Conservation (phyloP, 2,797 vertebrate genomes). For the Champsocephalus gunnari region DNA sequence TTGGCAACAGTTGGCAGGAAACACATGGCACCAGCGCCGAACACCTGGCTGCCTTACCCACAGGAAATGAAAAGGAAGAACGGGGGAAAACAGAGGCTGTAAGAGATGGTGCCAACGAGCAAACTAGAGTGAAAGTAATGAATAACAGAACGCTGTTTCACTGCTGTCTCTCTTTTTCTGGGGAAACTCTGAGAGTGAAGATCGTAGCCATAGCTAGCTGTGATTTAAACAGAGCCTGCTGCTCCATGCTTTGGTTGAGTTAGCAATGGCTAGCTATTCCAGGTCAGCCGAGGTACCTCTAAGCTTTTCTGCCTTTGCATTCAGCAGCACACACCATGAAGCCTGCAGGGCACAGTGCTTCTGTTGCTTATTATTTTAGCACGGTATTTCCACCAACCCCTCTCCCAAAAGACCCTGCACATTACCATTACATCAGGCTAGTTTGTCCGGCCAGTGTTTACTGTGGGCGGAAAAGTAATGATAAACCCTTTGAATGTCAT, state of each 20-base stretch:
- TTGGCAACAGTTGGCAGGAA: conserved; percentile 78
- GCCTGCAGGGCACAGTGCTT: conserved; percentile 53
- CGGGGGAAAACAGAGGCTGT: conserved; percentile 36
- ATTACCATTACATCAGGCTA: conserved; percentile 61
- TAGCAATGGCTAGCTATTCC: conserved; percentile 39
- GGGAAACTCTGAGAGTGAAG: conserved; percentile 41
- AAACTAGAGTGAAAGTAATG: conserved; percentile 70
- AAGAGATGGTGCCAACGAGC: conserved; percentile 54
- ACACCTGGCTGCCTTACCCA: conserved; percentile 80
- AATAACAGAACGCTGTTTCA: conserved; percentile 69
- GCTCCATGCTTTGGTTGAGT: conserved; percentile 56
- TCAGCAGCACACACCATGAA: conserved; percentile 47
- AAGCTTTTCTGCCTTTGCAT: conserved; percentile 67
- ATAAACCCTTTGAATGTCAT: conserved; percentile 52
- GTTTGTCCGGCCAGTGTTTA: conserved; percentile 56
- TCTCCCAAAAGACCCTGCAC: conserved; percentile 33
- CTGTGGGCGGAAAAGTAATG: conserved; percentile 34
- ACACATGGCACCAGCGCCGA: conserved; percentile 73
- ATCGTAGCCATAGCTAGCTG: conserved; percentile 43
- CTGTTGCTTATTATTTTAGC: conserved; percentile 68
- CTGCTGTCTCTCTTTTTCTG: conserved; percentile 26
- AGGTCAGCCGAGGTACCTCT: conserved; percentile 52
- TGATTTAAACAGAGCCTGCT: conserved; percentile 61
- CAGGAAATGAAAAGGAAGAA: conserved; percentile 75
- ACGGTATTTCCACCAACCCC: conserved; percentile 63